phyloP scores from a whole-genome alignment of 2,113 vertebrate genomes.

The Calyptommatus sinebrachiatus region DNA sequence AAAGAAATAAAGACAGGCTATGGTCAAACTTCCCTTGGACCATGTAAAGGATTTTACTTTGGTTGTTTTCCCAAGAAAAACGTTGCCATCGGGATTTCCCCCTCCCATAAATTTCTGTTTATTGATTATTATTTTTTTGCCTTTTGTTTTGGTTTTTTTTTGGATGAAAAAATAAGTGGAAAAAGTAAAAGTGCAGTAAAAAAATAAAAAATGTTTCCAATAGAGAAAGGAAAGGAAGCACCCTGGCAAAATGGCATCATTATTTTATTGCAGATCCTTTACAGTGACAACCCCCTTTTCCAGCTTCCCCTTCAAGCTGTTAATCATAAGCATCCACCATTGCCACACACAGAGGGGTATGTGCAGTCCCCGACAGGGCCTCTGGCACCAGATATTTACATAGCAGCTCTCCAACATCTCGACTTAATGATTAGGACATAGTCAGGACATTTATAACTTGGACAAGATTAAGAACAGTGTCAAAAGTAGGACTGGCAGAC shows the following conservation, averaged over 20 bases:
- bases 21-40: constrained; percentile 44
- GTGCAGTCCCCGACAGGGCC: not conserved
- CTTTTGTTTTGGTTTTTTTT: not conserved
- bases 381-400: constrained; percentile 62
- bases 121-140: not conserved
- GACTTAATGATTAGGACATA: not conserved
- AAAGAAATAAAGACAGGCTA: constrained; percentile 18
- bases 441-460: not conserved
- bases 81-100: constrained; percentile 32
- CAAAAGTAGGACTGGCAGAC: not conserved
- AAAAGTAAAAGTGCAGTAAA: not conserved
- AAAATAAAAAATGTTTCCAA: not conserved
- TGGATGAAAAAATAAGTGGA: constrained; percentile 18
- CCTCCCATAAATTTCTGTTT: constrained; percentile 36
- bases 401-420: constrained; percentile 38
- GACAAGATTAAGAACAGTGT: constrained; percentile 11
- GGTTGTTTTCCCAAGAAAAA: constrained; percentile 22
- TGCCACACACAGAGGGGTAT: too few species aligned
- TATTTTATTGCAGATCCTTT: constrained; percentile 51
- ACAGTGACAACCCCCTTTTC: not conserved
- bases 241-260: not conserved
- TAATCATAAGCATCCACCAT: not conserved
- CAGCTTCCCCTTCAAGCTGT: constrained; percentile 13
- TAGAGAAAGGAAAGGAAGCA: not conserved
- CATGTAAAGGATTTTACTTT: constrained; percentile 48